Conservation (phyloP, 2,888 invertebrate genomes). For the Sialis fuliginosa region DNA sequence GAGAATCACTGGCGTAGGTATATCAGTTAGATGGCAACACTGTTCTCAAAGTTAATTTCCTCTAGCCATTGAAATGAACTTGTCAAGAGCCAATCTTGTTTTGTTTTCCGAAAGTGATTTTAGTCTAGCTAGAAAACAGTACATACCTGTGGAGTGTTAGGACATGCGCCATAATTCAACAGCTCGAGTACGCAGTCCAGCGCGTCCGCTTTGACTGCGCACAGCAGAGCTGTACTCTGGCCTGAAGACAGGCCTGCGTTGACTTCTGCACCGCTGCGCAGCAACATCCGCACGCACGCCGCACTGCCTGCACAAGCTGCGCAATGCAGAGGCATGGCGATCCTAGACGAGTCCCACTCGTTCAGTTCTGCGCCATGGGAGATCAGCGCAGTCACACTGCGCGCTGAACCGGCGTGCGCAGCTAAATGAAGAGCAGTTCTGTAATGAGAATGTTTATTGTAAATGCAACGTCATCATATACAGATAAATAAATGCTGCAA, state of each 20-base stretch:
- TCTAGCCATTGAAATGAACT: too few relatives aligned
- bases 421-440: constrained; percentile 62
- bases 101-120: too few relatives aligned
- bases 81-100: too few relatives aligned
- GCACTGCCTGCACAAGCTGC: constrained; percentile 50
- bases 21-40: too few relatives aligned
- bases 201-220: constrained; percentile 63
- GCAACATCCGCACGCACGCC: constrained; percentile 40
- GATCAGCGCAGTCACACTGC: constrained; percentile 51
- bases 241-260: constrained; percentile 43
- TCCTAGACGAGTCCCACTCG: constrained; percentile 49
- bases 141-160: constrained; percentile 61
- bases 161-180: constrained; percentile 58
- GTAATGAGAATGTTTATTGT: constrained; percentile 6
- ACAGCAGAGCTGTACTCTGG: constrained; percentile 56
- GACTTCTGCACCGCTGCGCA: constrained; percentile 61
- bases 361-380: constrained; percentile 49
- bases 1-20: too few relatives aligned
- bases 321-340: constrained; percentile 60
- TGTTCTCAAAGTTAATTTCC: too few relatives aligned
- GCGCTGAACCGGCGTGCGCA: constrained; percentile 53
- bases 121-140: too few relatives aligned
- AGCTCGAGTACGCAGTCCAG: constrained; percentile 55
- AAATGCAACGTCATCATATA: too few relatives aligned
- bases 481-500: too few relatives aligned